These are phyloP conservation scores for Clupea harengus DNA, from an alignment of 2,113 vertebrate species.

Conservation along the genomic window DNA sequence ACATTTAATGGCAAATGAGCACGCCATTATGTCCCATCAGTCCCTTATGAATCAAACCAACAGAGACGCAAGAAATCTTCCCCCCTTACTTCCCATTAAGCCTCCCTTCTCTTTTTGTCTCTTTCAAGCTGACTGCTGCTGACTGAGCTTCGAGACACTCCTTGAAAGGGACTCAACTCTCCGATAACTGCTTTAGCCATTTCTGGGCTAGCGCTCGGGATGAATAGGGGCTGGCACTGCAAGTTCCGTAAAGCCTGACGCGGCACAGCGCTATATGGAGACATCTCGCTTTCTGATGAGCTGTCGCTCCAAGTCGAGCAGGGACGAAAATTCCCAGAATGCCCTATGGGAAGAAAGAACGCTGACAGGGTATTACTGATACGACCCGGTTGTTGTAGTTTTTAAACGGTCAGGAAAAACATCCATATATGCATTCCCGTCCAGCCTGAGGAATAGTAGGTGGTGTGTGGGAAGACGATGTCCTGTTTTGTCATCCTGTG, in stretches of 20 bases:
- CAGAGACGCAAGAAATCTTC: neutral
- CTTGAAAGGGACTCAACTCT: neutral
- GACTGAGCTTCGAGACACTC: neutral
- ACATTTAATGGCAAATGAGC: neutral
- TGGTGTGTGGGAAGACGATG: slow-evolving; percentile 5
- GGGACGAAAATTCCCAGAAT: neutral
- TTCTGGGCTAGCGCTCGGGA: neutral
- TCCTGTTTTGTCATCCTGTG: neutral
- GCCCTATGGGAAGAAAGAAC: neutral
- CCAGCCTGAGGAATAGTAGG: neutral
- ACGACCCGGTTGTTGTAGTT: neutral
- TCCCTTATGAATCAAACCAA: neutral
- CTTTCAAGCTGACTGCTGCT: neutral
- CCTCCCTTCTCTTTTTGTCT: neutral
- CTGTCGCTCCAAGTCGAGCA: neutral
- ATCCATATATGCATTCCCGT: neutral
- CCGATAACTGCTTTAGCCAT: neutral
- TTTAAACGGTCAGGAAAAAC: neutral
- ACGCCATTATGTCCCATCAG: neutral
- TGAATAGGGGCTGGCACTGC: neutral
- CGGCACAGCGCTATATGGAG: neutral
- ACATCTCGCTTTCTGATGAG: neutral
- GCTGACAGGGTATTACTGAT: neutral
- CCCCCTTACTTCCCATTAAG: neutral
- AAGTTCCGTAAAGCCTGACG: neutral